phyloP scores from a whole-genome alignment of 1,140 invertebrate genomes.

The Laupala kohalensis region DNA sequence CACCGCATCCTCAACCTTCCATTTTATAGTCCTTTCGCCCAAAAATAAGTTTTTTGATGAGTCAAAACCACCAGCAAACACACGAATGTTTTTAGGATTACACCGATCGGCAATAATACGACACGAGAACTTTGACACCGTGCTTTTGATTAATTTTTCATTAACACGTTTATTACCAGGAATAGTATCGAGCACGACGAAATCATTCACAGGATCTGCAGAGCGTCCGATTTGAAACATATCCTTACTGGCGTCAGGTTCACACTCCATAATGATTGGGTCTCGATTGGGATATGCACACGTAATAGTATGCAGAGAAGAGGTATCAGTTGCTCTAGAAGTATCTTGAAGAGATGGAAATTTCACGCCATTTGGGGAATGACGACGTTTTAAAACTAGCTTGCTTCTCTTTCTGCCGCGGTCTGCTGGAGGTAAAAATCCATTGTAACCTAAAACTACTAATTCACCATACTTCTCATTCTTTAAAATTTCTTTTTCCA shows the following conservation, averaged over 20 bases:
- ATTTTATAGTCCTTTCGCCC: neutral
- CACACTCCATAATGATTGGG: conserved; percentile 84
- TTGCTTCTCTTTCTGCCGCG: conserved; percentile 83
- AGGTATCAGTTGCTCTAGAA: no score
- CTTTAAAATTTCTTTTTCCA: no score
- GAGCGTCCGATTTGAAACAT: conserved; percentile 99
- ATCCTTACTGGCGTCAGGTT: conserved; percentile 84
- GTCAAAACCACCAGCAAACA: neutral
- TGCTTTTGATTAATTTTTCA: neutral
- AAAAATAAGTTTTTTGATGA: neutral
- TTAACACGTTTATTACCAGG: conserved; percentile 19
- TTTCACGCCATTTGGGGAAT: neutral
- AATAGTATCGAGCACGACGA: conserved; percentile 97
- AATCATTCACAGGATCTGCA: conserved; percentile 95
- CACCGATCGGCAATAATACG: neutral
- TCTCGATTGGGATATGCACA: neutral
- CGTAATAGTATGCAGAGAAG: neutral
- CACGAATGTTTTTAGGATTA: neutral
- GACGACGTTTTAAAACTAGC: conserved; percentile 59
- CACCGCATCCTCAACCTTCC: neutral
- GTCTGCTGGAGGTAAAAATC: conserved; percentile 80
- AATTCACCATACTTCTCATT: conserved; percentile 92
- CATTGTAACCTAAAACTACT: conserved; percentile 91
- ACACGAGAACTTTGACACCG: neutral
- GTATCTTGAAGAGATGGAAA: neutral